Evolutionary conservation across 2,113 vertebrate species (phyloP).

Genomic region (Leucoraja erinaceus): DNA sequence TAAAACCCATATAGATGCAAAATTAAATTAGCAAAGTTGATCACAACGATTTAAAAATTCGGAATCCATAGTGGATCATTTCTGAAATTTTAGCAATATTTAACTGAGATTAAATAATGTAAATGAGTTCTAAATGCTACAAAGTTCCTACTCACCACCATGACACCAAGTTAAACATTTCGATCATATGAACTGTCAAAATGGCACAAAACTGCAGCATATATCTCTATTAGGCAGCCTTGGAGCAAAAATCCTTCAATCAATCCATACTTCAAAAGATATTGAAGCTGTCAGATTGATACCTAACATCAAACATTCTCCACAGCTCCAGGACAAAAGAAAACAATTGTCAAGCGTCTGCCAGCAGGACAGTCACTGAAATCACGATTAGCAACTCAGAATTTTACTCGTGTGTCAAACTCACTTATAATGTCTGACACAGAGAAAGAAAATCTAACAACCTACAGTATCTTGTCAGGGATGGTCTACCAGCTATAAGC

Average conservation of each 20-base stretch:
- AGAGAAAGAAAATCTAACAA: background rate
- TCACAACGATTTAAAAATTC: background rate
- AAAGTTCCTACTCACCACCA: background rate
- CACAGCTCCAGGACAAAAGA: background rate
- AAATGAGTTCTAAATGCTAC: background rate
- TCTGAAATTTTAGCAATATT: background rate
- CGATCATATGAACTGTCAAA: background rate
- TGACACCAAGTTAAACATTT: background rate
- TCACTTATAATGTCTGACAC: background rate
- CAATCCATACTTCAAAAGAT: background rate
- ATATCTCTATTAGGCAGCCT: background rate
- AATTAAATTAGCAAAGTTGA: background rate
- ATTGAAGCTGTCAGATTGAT: background rate
- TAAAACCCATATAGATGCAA: background rate
- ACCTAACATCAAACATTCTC: conserved; percentile 28
- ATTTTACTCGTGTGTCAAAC: background rate
- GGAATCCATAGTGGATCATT: background rate
- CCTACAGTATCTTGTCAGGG: background rate
- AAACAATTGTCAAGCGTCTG: background rate
- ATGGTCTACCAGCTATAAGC: background rate
- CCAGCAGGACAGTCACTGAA: background rate
- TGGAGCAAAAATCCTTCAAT: background rate
- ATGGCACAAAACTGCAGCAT: background rate
- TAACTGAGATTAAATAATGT: background rate
- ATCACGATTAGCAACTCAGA: background rate